Percentiles rank a stretch among this genome's conserved stretches.
Evolutionary conservation across 2,797 vertebrate species (phyloP).

Genomic region (Phrynocephalus forsythii): DNA sequence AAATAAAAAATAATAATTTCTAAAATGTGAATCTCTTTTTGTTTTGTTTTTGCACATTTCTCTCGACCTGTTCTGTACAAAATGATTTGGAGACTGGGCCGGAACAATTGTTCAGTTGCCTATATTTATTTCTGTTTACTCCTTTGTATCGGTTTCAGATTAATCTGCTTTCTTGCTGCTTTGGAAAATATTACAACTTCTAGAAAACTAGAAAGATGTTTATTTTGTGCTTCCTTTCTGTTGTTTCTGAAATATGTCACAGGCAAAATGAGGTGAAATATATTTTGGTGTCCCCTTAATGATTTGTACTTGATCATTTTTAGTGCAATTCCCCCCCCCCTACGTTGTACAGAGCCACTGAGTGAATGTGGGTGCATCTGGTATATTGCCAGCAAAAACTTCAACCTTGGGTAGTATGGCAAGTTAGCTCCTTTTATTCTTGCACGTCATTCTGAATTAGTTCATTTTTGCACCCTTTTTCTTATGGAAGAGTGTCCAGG

Average conservation of each 20-base stretch:
- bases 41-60: constrained; percentile 85
- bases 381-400: constrained; percentile 44
- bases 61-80: constrained; percentile 81
- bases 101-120: constrained; percentile 49
- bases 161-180: constrained; percentile 76
- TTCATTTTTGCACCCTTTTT: constrained; percentile 37
- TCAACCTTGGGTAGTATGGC: constrained; percentile 51
- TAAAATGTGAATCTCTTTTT: constrained; percentile 87
- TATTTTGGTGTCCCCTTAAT: constrained; percentile 67
- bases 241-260: constrained; percentile 73
- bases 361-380: constrained; percentile 30
- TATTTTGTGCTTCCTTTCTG: constrained; percentile 70
- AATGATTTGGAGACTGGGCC: constrained; percentile 70
- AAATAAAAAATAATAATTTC: constrained; percentile 84
- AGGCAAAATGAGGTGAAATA: constrained; percentile 68
- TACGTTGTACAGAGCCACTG: constrained; percentile 51
- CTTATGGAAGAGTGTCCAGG: constrained; percentile 53
- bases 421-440: constrained; percentile 18
- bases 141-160: constrained; percentile 76
- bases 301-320: constrained; percentile 59
- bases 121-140: constrained; percentile 71
- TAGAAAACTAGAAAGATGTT: constrained; percentile 69
- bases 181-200: constrained; percentile 73
- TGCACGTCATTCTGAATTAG: constrained; percentile 41
- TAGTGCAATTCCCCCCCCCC: constrained; percentile 56